phyloP scores from a whole-genome alignment of 2,797 vertebrate genomes.

The Lacerta bilineata region DNA sequence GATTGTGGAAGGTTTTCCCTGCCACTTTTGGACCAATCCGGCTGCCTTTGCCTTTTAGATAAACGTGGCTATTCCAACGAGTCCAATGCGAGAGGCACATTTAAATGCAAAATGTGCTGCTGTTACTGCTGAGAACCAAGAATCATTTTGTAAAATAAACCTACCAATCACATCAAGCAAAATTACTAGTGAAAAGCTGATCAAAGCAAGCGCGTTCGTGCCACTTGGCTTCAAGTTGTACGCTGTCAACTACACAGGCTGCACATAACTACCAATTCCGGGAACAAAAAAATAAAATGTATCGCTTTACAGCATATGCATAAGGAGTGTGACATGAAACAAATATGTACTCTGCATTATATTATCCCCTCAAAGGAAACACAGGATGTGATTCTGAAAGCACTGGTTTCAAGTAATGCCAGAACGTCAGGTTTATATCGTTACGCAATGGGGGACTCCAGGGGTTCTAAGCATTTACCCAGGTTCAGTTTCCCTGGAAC shows the following conservation, averaged over 20 bases:
- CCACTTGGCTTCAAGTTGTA: background rate
- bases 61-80: slow-evolving; percentile 17
- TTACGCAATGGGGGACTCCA: too few species aligned
- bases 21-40: too few species aligned
- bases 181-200: background rate
- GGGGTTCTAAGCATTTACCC: too few species aligned
- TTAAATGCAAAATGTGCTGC: background rate
- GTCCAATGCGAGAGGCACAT: background rate
- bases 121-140: background rate
- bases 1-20: too few species aligned
- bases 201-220: too few species aligned
- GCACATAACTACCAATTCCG: background rate
- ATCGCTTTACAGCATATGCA: background rate
- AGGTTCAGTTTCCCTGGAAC: too few species aligned
- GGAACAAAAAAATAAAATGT: background rate
- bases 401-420: background rate
- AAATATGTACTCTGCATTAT: background rate
- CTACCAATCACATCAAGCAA: background rate
- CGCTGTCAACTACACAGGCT: too few species aligned
- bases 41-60: slow-evolving; percentile 1
- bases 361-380: background rate
- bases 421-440: background rate
- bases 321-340: background rate
- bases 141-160: background rate
- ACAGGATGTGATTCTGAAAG: background rate